These are phyloP conservation scores for Barnardius zonarius DNA, from an alignment of 2,113 vertebrate genomes.

Conservation along the genomic window DNA sequence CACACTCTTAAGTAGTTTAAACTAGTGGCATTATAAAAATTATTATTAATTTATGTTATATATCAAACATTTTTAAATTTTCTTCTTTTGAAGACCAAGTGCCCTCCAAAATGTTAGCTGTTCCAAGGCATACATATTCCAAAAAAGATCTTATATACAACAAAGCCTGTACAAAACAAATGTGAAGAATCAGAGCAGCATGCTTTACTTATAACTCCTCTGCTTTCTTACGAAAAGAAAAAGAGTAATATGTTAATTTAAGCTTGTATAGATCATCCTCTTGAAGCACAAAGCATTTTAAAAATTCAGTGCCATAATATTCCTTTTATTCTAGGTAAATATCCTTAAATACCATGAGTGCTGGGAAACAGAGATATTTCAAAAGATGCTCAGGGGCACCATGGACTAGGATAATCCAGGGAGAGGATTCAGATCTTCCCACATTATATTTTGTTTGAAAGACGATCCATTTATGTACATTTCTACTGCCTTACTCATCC, in stretches of 20 bases:
- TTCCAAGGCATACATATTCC: background rate
- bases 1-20: background rate
- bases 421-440: background rate
- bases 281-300: background rate
- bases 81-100: background rate
- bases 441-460: background rate
- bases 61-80: background rate
- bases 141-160: background rate
- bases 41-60: background rate
- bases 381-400: background rate
- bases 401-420: background rate
- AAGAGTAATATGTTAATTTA: background rate
- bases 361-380: background rate
- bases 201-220: background rate
- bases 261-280: background rate
- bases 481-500: background rate
- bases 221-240: background rate
- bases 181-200: background rate
- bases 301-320: background rate
- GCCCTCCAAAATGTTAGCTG: background rate
- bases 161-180: background rate
- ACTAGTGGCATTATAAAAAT: background rate
- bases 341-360: background rate
- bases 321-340: background rate
- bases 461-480: background rate